Evolutionary conservation across 2,797 vertebrate genomes (phyloP).

Genomic region (Cynopterus sphinx): DNA sequence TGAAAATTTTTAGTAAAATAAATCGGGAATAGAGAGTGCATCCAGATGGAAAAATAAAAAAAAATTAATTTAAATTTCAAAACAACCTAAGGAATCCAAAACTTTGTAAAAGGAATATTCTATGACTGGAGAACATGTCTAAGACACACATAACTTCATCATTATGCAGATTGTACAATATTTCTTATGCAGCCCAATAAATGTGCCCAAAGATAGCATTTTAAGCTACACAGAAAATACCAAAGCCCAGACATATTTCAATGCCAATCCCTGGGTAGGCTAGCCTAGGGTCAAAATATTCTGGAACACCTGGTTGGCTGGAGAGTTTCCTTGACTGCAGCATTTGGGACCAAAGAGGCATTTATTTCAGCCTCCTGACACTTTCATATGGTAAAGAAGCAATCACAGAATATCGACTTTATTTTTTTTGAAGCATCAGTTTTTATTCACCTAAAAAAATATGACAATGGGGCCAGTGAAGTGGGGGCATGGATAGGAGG

Average conservation of each 20-base stretch:
- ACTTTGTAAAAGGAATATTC: constrained; percentile 62
- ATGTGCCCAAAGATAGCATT: constrained; percentile 77
- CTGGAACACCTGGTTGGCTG: constrained; percentile 78
- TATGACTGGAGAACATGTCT: constrained; percentile 63
- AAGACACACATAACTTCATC: constrained; percentile 76
- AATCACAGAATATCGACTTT: constrained; percentile 77
- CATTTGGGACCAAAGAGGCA: constrained; percentile 59
- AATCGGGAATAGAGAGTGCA: not conserved
- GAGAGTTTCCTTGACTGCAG: constrained; percentile 72
- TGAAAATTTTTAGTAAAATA: constrained; percentile 23
- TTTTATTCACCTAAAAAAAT: constrained; percentile 73
- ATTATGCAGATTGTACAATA: constrained; percentile 52
- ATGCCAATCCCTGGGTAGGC: constrained; percentile 78
- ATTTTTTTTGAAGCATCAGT: constrained; percentile 80
- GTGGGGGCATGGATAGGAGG: not conserved
- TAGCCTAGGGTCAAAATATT: constrained; percentile 74
- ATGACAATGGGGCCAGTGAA: too few species aligned
- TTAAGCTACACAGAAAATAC: constrained; percentile 79
- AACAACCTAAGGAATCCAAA: constrained; percentile 52
- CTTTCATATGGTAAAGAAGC: constrained; percentile 76
- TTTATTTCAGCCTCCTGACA: constrained; percentile 74
- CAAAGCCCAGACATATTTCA: constrained; percentile 79
- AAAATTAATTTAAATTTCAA: constrained; percentile 58
- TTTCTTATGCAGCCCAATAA: constrained; percentile 80
- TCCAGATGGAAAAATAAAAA: constrained; percentile 63